A percentile compares a stretch with the other conserved stretches of the same genome.
These are phyloP conservation scores for Forbesichthys agassizii DNA, from an alignment of 2,113 vertebrate species.

Conservation along the genomic window DNA sequence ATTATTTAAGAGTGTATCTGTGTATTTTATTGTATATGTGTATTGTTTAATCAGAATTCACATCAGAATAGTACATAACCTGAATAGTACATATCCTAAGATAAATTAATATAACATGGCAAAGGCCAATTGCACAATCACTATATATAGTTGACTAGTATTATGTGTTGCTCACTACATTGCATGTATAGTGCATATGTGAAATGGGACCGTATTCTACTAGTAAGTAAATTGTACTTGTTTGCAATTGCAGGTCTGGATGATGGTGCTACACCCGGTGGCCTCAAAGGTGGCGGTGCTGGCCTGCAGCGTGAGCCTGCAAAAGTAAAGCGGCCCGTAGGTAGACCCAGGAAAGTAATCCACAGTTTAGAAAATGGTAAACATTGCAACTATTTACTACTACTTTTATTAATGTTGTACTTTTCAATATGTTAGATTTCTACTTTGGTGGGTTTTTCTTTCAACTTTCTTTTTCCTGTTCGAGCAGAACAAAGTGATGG, in stretches of 20 bases:
- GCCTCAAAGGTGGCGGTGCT: slow-evolving; percentile 73
- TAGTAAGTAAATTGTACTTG: slow-evolving; percentile 2
- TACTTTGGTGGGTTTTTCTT: background rate
- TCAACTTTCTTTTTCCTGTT: slow-evolving; percentile 40
- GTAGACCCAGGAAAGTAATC: slow-evolving; percentile 82
- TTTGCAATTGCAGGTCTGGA: slow-evolving; percentile 79
- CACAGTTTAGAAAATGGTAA: slow-evolving; percentile 53
- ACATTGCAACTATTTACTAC: background rate
- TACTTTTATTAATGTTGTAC: background rate
- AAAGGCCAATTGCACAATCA: background rate
- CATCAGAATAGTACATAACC: too few relatives aligned
- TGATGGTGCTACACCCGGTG: slow-evolving; percentile 81
- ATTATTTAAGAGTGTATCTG: background rate
- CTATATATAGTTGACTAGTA: background rate
- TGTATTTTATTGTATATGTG: background rate
- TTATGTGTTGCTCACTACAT: too few relatives aligned
- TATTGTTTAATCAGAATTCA: background rate
- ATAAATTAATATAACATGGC: background rate
- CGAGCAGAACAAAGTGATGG: slow-evolving; percentile 67
- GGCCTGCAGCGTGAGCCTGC: slow-evolving; percentile 65
- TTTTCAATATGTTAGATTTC: background rate
- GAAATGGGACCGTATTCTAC: background rate
- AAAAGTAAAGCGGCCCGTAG: slow-evolving; percentile 64
- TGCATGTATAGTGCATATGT: too few relatives aligned
- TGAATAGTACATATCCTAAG: too few relatives aligned